Evolutionary conservation across 92 coral and sea anemone genomes (phyloP).

Genomic region (Umimayanthus kanabou): DNA sequence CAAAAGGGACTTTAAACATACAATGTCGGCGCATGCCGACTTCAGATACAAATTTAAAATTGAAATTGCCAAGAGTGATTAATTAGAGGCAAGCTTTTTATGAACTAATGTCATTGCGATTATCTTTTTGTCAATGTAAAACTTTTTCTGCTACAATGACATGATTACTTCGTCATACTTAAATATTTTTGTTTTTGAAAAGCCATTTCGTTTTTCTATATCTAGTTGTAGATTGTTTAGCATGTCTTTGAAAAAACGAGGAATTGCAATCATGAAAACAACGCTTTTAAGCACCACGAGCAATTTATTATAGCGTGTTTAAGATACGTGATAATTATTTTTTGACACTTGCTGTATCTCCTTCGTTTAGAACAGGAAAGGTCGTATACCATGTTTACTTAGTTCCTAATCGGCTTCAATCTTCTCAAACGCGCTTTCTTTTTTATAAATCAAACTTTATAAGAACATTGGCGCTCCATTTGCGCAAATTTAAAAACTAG

Average conservation of each 20-base stretch:
- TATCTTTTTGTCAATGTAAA: neutral
- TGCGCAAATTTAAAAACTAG: no score
- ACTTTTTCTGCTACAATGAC: neutral
- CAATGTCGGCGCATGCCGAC: slow-evolving; percentile 27
- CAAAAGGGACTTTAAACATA: slow-evolving; percentile 14
- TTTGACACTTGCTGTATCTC: no score
- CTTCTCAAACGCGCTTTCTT: no score
- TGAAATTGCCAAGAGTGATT: slow-evolving; percentile 16
- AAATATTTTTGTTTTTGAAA: slow-evolving; percentile 1
- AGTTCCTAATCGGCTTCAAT: no score
- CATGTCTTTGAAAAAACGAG: neutral
- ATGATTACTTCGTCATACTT: neutral
- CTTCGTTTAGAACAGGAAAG: no score
- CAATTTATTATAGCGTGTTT: neutral
- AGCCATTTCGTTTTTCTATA: neutral
- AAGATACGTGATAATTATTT: no score
- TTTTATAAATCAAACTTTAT: no score
- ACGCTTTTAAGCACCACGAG: neutral
- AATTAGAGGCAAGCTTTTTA: slow-evolving; percentile 12
- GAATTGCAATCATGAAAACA: neutral
- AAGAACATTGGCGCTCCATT: no score
- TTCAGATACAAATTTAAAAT: slow-evolving; percentile 22
- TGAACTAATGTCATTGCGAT: neutral
- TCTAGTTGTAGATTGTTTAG: neutral
- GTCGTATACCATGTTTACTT: no score